Base-by-base conservation (phyloP, 1,140 invertebrate genomes). In the Cydia amplana region DNA sequence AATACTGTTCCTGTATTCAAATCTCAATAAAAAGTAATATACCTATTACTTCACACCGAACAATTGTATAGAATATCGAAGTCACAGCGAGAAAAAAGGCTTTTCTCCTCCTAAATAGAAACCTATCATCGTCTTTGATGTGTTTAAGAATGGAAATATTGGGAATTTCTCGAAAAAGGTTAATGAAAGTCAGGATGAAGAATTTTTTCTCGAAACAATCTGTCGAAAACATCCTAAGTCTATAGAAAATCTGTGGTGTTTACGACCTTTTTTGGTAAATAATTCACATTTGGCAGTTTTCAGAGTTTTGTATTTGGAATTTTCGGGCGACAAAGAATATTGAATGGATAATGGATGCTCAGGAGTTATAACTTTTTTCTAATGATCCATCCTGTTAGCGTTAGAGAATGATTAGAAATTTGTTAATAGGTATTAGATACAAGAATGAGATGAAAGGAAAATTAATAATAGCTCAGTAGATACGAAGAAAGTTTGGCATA, bases 11-110 rank as follows among this genome's bases (percentile, higher is more conserved):
- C 20, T 60, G 55, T 23, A 60, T 60, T 12, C 55, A 60, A 60
- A 23, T 20, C 20, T 60, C 55, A 60, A 60, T 60, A 23, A 60
- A 60, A 60, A 60, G 55, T 60, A 60, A 60, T 60, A 60, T 60
- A n/a, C n/a, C n/a, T n/a, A 60, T 60, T 60, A 60, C 20, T n/a
- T 60, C 55, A 60, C 55, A 12, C 18, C 20, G 51, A 18, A 23
- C 55, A 9, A 23, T 60, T 60, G 55, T 60, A 2, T n/a, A 10
- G 20, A 60, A 60, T 60, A 60, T 60, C 55, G 55, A 60, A 60
- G 55, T 60, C 20, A 23, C n/a, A 49, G 49, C 4, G n/a, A 51
- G n/a, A 51, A 12, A 60, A 60, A 60, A 23, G 55, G 18, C 12
- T 60, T 6, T 60, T 60, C 23, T 20, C 16, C 55, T 60, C 23